Conservation (phyloP, 2,113 vertebrate species). For the Tympanuchus pallidicinctus region DNA sequence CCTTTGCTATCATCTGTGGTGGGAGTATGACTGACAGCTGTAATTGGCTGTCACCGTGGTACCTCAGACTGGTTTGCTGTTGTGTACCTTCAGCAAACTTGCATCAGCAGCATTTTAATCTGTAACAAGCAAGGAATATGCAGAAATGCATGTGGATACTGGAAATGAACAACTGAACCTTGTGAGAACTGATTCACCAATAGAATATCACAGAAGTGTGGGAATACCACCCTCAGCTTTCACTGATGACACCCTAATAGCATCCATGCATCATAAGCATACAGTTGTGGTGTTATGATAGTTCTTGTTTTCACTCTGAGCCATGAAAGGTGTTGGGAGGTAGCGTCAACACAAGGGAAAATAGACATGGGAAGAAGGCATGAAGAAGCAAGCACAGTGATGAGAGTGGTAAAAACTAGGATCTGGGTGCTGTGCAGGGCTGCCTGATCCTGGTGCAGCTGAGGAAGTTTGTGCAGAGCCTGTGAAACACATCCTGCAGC, state of each 20-base stretch:
- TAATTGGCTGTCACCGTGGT: neutral
- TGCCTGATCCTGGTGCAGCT: too few species aligned
- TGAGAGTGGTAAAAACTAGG: fast-evolving
- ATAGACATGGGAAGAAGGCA: fast-evolving
- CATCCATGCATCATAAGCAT: fast-evolving
- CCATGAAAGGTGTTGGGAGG: neutral
- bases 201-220: neutral
- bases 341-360: neutral
- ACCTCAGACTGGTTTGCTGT: neutral
- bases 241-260: neutral
- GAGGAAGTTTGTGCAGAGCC: neutral
- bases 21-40: neutral
- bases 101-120: neutral
- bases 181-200: fast-evolving
- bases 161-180: neutral
- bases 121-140: fast-evolving
- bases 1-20: neutral
- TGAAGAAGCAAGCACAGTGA: neutral
- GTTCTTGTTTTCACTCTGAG: neutral
- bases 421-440: fast-evolving
- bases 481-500: neutral
- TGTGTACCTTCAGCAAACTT: neutral
- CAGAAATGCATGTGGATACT: neutral
- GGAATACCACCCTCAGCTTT: neutral
- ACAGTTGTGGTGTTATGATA: neutral